phyloP scores from a whole-genome alignment of 2,113 vertebrate species.

The Amazona guildingii region DNA sequence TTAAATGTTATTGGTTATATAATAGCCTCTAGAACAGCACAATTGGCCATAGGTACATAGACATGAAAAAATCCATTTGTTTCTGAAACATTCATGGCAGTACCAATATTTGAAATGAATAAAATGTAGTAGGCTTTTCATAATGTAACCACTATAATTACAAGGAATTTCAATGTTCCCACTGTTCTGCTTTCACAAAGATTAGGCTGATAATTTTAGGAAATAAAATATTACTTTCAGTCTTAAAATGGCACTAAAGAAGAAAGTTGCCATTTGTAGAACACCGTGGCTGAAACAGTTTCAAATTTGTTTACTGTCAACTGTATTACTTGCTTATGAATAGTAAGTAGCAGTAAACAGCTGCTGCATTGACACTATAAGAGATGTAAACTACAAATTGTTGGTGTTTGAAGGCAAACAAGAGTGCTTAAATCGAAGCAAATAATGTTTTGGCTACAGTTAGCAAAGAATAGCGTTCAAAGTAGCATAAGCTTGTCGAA shows the following conservation, averaged over 20 bases:
- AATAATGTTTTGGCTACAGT: not conserved
- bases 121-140: not conserved
- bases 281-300: not conserved
- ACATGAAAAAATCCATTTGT: not conserved
- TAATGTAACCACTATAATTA: not conserved
- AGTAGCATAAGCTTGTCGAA: not conserved
- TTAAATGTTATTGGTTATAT: not conserved
- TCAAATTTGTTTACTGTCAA: not conserved
- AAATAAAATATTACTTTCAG: not conserved
- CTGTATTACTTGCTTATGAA: not conserved
- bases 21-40: not conserved
- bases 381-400: not conserved
- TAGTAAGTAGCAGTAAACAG: not conserved
- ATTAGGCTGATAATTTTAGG: not conserved
- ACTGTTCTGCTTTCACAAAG: not conserved
- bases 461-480: not conserved
- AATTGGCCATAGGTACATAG: not conserved
- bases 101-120: not conserved
- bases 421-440: not conserved
- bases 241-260: not conserved
- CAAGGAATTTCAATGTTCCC: not conserved
- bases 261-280: not conserved
- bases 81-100: not conserved
- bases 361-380: not conserved
- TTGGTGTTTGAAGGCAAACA: not conserved